A percentile compares a stretch with the other conserved stretches of the same genome.
phyloP scores from a whole-genome alignment of 2,888 invertebrate species.

The Leucania comma region DNA sequence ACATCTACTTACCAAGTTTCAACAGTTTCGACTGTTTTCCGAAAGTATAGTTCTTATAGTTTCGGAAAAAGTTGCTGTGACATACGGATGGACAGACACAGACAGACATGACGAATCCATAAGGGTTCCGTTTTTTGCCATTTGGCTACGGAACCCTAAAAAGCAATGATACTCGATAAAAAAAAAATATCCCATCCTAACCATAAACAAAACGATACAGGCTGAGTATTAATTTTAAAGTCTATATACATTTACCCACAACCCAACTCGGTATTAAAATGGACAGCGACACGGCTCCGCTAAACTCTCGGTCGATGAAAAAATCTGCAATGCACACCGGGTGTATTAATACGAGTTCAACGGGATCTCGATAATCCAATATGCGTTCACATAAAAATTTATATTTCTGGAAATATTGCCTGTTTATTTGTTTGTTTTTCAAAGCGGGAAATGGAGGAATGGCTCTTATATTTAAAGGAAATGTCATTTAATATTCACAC shows the following conservation, averaged over 20 bases:
- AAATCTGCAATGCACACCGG: constrained; percentile 22
- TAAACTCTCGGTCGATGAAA: constrained; percentile 18
- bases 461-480: not conserved
- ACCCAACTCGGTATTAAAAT: constrained; percentile 4
- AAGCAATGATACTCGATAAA: not conserved
- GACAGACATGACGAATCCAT: no score
- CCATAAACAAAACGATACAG: not conserved
- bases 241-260: not conserved
- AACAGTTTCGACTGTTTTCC: no score
- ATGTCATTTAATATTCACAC: not conserved
- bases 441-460: constrained; percentile 8
- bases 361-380: constrained; percentile 38
- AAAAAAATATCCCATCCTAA: not conserved
- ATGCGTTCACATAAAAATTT: constrained; percentile 29
- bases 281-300: constrained; percentile 1
- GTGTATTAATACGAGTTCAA: constrained; percentile 35
- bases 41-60: no score
- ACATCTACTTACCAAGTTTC: no score
- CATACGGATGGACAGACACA: no score
- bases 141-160: no score
- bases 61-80: no score
- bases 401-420: constrained; percentile 6
- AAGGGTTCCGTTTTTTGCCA: no score
- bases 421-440: constrained; percentile 43
- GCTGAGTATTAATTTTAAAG: not conserved